Evolutionary conservation across 2,888 invertebrate species (phyloP).

Genomic region (Dromius quadrimaculatus): DNA sequence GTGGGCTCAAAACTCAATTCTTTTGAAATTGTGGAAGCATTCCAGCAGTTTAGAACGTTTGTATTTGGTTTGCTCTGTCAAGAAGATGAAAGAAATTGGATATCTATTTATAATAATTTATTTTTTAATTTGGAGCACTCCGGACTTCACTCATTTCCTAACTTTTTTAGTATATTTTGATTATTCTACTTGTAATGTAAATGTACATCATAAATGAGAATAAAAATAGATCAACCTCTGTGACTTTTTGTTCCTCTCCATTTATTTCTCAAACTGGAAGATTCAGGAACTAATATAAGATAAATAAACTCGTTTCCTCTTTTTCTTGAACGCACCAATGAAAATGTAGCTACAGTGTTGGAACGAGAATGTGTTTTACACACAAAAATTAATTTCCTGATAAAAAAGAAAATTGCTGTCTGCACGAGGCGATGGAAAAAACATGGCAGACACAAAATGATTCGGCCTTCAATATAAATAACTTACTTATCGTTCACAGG

Average conservation of each 20-base stretch:
- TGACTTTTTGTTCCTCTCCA: conserved; percentile 4
- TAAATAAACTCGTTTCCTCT: conserved; percentile 39
- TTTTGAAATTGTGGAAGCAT: too few species aligned
- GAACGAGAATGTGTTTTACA: conserved; percentile 39
- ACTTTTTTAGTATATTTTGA: background rate
- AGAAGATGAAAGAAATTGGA: background rate
- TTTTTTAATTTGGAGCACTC: background rate
- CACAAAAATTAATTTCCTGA: conserved; percentile 45
- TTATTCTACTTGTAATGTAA: background rate
- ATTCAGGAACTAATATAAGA: conserved; percentile 42
- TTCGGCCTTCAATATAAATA: conserved; percentile 42
- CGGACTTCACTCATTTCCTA: background rate
- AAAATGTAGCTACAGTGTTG: background rate
- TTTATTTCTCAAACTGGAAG: conserved; percentile 29
- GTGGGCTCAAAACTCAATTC: too few species aligned
- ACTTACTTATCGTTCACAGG: conserved; percentile 29
- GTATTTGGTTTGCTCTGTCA: background rate
- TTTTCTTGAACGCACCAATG: conserved; percentile 34
- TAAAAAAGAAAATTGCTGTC: conserved; percentile 45
- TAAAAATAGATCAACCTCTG: too few species aligned
- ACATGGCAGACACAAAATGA: conserved; percentile 41
- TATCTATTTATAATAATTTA: background rate
- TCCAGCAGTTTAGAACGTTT: too few species aligned
- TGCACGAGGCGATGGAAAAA: conserved; percentile 39
- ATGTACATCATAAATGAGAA: background rate